Percentiles rank a stretch among this genome's conserved stretches.
Conservation (phyloP, 1,140 invertebrate genomes). For the Drosophila mauritiana region DNA sequence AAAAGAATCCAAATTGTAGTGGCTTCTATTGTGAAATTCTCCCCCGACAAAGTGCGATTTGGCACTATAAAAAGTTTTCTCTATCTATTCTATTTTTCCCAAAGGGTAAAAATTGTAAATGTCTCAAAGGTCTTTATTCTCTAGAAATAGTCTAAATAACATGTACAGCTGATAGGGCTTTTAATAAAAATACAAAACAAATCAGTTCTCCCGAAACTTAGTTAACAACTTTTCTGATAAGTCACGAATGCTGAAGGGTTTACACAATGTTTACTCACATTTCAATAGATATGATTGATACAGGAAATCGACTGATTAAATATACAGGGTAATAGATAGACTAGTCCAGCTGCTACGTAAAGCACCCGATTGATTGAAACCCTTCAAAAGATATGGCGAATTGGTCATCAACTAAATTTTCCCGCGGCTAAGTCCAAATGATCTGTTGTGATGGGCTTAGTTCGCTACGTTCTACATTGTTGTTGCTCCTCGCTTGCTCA, state of each 20-base stretch:
- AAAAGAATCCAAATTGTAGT: constrained; percentile 2
- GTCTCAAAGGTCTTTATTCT: background rate
- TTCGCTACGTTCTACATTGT: constrained; percentile 16
- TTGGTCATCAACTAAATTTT: constrained; percentile 26
- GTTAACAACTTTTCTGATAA: constrained; percentile 13
- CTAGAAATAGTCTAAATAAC: background rate
- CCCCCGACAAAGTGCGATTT: constrained; percentile 34
- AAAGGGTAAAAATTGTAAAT: constrained; percentile 23
- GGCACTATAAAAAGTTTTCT: constrained; percentile 13
- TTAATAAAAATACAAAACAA: background rate
- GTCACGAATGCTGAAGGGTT: background rate
- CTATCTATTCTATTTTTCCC: constrained; percentile 1
- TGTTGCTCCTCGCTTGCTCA: constrained; percentile 35
- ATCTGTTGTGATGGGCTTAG: constrained; percentile 47
- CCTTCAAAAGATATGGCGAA: constrained; percentile 24
- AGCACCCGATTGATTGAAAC: constrained; percentile 10
- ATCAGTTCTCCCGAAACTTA: constrained; percentile 2
- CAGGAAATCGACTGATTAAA: background rate
- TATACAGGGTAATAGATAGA: background rate
- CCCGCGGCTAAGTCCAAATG: constrained; percentile 38
- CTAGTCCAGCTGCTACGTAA: background rate
- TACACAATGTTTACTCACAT: constrained; percentile 10
- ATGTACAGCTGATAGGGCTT: background rate
- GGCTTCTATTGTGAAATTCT: constrained; percentile 58
- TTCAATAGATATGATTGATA: constrained; percentile 18